Base-by-base conservation (phyloP, 2,888 invertebrate genomes). In the Cryptocheilus praepositus region DNA sequence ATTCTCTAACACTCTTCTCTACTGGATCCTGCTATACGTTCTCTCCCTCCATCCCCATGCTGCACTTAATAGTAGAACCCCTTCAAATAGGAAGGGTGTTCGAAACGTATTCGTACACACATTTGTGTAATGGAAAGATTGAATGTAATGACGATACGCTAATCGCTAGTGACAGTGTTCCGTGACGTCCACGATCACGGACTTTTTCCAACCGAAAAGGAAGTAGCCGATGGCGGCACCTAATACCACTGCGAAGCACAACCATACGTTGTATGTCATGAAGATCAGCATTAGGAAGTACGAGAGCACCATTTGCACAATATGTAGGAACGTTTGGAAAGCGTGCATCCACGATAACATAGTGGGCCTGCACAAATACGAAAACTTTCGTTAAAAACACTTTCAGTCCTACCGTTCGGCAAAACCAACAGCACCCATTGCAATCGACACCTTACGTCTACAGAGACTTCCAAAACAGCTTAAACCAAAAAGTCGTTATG, bases 201-300 rank as follows among this genome's bases (percentile, higher is more conserved):
- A 95, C 89, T 97, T 97, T 85, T 96, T 96, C 97, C 98, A 98
- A 64, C 97, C 98, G 86, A 98, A 98, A 51, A 97, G 91, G 89
- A 98, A 98, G 90, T 98, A 98, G 21, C 98, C 98, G 13, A 94
- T 91, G 0, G 95, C 96, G 1, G 97, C 96, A 51, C 98, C 98
- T 11, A 95, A 86, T 0, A 97, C 94, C 0, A 98, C 95, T 0
- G 97, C 96, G 56, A 96, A 88, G 88, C 97, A 97, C 67, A 98
- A 91, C 96, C 97, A 98, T 18, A 94, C 93, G 87, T 98, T 98
- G 92, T 96, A 98, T 0, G 98, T 98, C 98, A 98, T 98, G 88
- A 98, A 98, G 80, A 98, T 95, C 88, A 98, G 90, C 98, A 98
- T 98, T 58, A 98, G 91, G 89, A 97, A 94, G 89, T 98, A 98